Percentiles rank a stretch among this genome's conserved stretches.
Conservation (phyloP, 2,888 invertebrate species). For the Caenorhabditis panamensis region DNA sequence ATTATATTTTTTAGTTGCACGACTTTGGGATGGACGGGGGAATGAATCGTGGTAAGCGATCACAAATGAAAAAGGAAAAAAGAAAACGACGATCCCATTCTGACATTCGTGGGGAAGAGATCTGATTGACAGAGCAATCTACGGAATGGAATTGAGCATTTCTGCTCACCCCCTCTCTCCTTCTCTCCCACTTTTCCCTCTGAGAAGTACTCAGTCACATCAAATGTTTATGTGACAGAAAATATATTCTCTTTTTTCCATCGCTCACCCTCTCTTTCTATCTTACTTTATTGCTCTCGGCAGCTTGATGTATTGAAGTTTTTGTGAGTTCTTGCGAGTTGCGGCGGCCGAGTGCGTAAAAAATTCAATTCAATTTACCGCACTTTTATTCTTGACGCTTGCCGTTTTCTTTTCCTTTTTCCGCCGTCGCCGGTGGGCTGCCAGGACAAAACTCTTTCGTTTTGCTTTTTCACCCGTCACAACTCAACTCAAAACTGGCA, state of each 20-base stretch:
- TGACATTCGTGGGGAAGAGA: slow-evolving; percentile 48
- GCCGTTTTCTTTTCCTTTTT: neutral
- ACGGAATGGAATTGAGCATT: slow-evolving; percentile 55
- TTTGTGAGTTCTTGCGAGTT: slow-evolving; percentile 26
- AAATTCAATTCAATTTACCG: slow-evolving; percentile 61
- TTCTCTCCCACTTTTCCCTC: slow-evolving; percentile 9
- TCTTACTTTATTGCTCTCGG: slow-evolving; percentile 53
- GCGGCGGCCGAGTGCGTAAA: slow-evolving; percentile 35
- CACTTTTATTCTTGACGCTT: slow-evolving; percentile 48
- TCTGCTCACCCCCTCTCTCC: slow-evolving; percentile 18
- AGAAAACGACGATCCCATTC: slow-evolving; percentile 26
- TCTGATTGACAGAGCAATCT: slow-evolving; percentile 60
- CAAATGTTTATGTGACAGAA: slow-evolving; percentile 63
- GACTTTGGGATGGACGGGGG: neutral
- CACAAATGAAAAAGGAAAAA: slow-evolving; percentile 17
- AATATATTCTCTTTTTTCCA: slow-evolving; percentile 52
- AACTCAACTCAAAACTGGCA: neutral
- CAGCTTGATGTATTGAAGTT: slow-evolving; percentile 56
- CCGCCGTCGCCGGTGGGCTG: neutral
- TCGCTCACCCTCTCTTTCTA: slow-evolving; percentile 48
- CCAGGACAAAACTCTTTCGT: slow-evolving; percentile 12
- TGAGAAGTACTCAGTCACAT: slow-evolving; percentile 58
- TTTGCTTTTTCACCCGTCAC: neutral
- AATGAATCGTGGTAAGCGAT: slow-evolving; percentile 3
- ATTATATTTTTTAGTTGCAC: neutral